These are phyloP conservation scores for Dasysyrphus albostriatus DNA, from an alignment of 2,888 invertebrate genomes.

Conservation along the genomic window DNA sequence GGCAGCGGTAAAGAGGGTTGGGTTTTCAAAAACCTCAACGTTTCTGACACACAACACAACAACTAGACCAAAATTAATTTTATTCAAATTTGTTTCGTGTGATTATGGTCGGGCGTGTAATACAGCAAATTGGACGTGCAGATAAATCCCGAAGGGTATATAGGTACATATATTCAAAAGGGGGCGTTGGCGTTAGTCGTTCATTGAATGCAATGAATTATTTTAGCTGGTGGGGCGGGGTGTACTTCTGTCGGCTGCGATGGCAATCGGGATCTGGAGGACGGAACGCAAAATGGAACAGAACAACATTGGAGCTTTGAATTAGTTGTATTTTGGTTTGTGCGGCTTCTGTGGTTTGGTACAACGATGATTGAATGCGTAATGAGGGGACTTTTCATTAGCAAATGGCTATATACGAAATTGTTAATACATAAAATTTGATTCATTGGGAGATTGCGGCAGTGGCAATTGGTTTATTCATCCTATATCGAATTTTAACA, in stretches of 20 bases:
- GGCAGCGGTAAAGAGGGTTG: conserved; percentile 12
- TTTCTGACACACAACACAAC: conserved; percentile 69
- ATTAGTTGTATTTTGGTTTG: conserved; percentile 72
- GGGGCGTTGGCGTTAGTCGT: conserved; percentile 26
- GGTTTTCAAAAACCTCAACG: conserved; percentile 62
- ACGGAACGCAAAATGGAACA: background rate
- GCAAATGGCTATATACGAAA: conserved; percentile 67
- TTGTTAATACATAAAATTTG: conserved; percentile 36
- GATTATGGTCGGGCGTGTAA: conserved; percentile 70
- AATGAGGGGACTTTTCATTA: conserved; percentile 72
- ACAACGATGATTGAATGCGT: conserved; percentile 70
- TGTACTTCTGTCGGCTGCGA: background rate
- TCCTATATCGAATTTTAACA: conserved; percentile 35
- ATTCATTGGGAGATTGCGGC: conserved; percentile 40
- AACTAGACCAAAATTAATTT: conserved; percentile 77
- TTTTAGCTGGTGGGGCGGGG: background rate
- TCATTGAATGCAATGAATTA: conserved; percentile 65
- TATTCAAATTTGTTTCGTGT: conserved; percentile 73
- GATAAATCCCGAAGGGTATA: conserved; percentile 49
- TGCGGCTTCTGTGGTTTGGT: conserved; percentile 61
- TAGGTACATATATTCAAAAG: conserved; percentile 11
- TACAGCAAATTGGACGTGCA: conserved; percentile 65
- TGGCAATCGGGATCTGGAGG: background rate
- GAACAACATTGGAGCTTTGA: conserved; percentile 47
- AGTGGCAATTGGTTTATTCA: conserved; percentile 4